These are phyloP conservation scores for Phyto melanocephala DNA, from an alignment of 2,888 invertebrate species.

Conservation along the genomic window DNA sequence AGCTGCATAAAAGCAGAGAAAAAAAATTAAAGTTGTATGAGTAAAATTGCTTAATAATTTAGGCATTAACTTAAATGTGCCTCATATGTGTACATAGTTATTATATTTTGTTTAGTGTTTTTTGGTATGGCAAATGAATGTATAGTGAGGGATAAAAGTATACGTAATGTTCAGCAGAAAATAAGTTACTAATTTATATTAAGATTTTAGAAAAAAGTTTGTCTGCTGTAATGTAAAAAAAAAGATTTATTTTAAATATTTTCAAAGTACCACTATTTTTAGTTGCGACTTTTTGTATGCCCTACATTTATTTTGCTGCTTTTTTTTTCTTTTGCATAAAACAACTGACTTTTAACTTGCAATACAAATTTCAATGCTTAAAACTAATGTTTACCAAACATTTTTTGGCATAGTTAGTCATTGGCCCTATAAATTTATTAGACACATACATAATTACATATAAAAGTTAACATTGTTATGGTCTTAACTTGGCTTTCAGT, in stretches of 20 bases:
- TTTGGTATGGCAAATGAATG: neutral
- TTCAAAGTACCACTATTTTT: neutral
- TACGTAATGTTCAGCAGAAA: neutral
- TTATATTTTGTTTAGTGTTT: constrained; percentile 12
- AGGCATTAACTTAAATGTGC: constrained; percentile 13
- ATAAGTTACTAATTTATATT: no score
- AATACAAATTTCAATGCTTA: constrained; percentile 30
- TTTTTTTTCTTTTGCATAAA: neutral
- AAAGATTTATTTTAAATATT: no score
- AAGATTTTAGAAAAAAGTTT: no score
- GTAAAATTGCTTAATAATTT: neutral
- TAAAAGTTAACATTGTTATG: constrained; percentile 31
- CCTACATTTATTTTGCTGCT: neutral
- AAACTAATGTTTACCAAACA: constrained; percentile 40
- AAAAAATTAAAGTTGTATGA: neutral
- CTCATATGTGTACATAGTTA: constrained; percentile 1
- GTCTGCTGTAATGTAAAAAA: no score
- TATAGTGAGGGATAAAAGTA: constrained; percentile 22
- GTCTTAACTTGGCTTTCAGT: constrained; percentile 22
- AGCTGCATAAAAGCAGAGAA: neutral
- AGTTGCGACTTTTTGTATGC: neutral
- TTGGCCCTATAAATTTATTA: constrained; percentile 50
- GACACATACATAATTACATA: constrained; percentile 27
- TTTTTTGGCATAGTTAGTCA: constrained; percentile 57
- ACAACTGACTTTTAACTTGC: constrained; percentile 8